A percentile compares a stretch with the other conserved stretches of the same genome.
Conservation (phyloP, 2,797 vertebrate genomes). For the Pelobates cultripes region DNA sequence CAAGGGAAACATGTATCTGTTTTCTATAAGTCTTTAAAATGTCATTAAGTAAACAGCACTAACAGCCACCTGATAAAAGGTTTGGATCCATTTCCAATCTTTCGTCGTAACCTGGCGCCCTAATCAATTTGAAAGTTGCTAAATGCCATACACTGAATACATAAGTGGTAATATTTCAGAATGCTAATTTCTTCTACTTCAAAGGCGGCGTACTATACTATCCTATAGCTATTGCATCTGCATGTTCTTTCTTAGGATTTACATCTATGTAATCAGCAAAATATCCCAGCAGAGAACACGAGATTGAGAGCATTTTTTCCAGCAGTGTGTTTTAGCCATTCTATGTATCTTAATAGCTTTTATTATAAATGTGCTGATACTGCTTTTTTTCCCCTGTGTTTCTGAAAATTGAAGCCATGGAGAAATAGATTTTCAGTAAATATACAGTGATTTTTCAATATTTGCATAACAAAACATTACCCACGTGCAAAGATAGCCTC, state of each 20-base stretch:
- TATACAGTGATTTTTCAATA: not conserved
- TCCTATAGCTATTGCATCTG: slow-evolving; percentile 34
- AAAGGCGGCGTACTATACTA: slow-evolving; percentile 13
- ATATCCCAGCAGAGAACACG: slow-evolving; percentile 34
- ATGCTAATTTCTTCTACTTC: slow-evolving; percentile 38
- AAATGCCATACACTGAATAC: slow-evolving; percentile 46
- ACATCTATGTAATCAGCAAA: slow-evolving; percentile 22
- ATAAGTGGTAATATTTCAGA: slow-evolving; percentile 39
- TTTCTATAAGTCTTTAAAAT: slow-evolving; percentile 49
- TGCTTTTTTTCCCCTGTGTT: not conserved
- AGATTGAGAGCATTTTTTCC: slow-evolving; percentile 26
- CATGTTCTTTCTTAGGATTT: slow-evolving; percentile 26
- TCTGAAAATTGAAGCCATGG: not conserved
- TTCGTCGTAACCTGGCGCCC: slow-evolving; percentile 42
- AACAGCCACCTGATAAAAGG: slow-evolving; percentile 50
- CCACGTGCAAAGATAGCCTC: not conserved
- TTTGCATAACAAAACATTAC: not conserved
- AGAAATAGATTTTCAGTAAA: not conserved
- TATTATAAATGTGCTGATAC: slow-evolving; percentile 32
- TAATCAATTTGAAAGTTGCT: slow-evolving; percentile 45
- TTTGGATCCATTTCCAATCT: slow-evolving; percentile 51
- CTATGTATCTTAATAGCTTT: slow-evolving; percentile 34
- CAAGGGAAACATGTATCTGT: slow-evolving; percentile 47
- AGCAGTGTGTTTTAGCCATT: slow-evolving; percentile 14
- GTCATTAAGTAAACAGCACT: slow-evolving; percentile 52